Conservation (phyloP, 2,888 invertebrate species). For the Ormia ochracea region DNA sequence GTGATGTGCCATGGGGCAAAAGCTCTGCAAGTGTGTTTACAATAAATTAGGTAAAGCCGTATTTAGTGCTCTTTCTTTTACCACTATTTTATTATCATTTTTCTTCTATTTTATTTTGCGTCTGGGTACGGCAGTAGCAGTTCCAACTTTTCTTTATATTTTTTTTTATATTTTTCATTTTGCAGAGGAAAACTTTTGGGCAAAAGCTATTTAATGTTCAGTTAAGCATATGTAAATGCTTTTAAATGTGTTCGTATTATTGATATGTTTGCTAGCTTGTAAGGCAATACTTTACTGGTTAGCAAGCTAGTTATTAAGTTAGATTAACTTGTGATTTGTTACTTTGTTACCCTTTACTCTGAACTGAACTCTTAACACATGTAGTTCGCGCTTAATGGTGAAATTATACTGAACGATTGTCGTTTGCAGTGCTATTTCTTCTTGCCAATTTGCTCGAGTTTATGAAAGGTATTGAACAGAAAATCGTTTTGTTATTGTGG, state of each 20-base stretch:
- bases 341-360: slow-evolving; percentile 38
- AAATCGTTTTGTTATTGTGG: slow-evolving; percentile 51
- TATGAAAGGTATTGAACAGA: slow-evolving; percentile 50
- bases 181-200: slow-evolving; percentile 16
- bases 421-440: slow-evolving; percentile 12
- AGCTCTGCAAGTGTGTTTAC: slow-evolving; percentile 20
- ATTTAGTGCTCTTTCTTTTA: slow-evolving; percentile 35
- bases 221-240: slow-evolving; percentile 38
- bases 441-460: slow-evolving; percentile 36
- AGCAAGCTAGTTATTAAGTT: slow-evolving; percentile 32
- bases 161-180: not conserved
- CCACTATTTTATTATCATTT: slow-evolving; percentile 9
- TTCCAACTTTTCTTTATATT: no score
- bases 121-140: no score
- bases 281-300: slow-evolving; percentile 37
- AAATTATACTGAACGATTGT: slow-evolving; percentile 52
- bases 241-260: not conserved
- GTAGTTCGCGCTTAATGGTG: slow-evolving; percentile 41
- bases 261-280: not conserved
- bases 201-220: slow-evolving; percentile 36
- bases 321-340: slow-evolving; percentile 50
- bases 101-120: no score
- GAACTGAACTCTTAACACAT: slow-evolving; percentile 40
- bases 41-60: slow-evolving; percentile 56
- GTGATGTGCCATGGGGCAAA: not conserved